Percentiles rank a stretch among this genome's conserved stretches.
phyloP scores from a whole-genome alignment of 2,888 invertebrate genomes.

The Phorcus lineatus region DNA sequence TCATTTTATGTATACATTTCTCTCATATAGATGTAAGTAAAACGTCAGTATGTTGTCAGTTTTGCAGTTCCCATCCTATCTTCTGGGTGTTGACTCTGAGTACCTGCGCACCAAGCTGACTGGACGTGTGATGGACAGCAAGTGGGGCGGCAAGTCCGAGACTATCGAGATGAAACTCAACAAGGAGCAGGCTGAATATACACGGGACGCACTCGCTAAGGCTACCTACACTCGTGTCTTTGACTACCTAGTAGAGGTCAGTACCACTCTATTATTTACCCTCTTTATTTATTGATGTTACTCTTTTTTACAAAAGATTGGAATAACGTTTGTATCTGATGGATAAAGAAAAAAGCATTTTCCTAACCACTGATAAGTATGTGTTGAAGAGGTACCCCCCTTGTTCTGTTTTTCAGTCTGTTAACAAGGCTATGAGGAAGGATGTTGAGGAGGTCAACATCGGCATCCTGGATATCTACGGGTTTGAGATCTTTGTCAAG shows the following conservation, averaged over 20 bases:
- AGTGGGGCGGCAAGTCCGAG: constrained; percentile 82
- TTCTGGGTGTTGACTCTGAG: constrained; percentile 80
- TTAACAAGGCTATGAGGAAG: constrained; percentile 81
- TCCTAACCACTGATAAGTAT: too few relatives aligned
- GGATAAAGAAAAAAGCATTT: too few relatives aligned
- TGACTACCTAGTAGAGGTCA: constrained; percentile 80
- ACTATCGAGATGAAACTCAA: constrained; percentile 82
- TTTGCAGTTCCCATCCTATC: constrained; percentile 80
- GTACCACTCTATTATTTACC: constrained; percentile 23
- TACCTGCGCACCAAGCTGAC: constrained; percentile 80
- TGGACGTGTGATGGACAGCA: constrained; percentile 81
- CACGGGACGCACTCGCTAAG: constrained; percentile 82
- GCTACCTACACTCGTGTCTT: constrained; percentile 81
- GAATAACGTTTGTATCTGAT: too few relatives aligned
- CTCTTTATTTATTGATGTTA: too few relatives aligned
- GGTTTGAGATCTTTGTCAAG: constrained; percentile 83
- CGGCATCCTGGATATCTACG: constrained; percentile 84
- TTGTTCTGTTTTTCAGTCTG: constrained; percentile 76
- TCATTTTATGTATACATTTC: too few relatives aligned
- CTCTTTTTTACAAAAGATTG: too few relatives aligned
- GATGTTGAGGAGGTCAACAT: constrained; percentile 77
- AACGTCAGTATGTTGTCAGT: constrained; percentile 73
- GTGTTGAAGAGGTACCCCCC: too few relatives aligned
- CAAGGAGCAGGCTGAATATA: constrained; percentile 81
- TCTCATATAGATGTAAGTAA: too few relatives aligned